Conservation (phyloP, 2,797 vertebrate genomes). For the Saxicola maurus region DNA sequence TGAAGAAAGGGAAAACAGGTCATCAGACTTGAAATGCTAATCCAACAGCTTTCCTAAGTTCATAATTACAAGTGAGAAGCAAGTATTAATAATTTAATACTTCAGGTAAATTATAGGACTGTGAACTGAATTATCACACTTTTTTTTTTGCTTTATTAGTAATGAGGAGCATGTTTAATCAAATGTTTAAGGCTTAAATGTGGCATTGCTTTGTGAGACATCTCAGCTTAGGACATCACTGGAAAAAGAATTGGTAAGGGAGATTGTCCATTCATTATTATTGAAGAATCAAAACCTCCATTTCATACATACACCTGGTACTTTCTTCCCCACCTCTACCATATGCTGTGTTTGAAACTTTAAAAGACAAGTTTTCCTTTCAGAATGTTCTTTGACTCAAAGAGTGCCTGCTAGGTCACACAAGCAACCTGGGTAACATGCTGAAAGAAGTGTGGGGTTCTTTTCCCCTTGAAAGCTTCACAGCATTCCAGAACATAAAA, state of each 20-base stretch:
- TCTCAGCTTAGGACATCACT: not conserved
- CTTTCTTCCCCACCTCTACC: not conserved
- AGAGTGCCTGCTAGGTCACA: not conserved
- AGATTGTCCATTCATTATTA: not conserved
- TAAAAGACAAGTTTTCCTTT: not conserved
- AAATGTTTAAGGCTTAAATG: not conserved
- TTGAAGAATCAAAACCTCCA: not conserved
- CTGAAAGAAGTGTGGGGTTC: not conserved
- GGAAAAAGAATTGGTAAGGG: not conserved
- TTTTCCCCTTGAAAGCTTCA: not conserved
- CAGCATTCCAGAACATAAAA: not conserved
- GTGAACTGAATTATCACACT: not conserved
- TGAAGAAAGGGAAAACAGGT: not conserved
- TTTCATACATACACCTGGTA: not conserved
- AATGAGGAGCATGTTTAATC: not conserved
- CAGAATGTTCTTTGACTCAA: not conserved
- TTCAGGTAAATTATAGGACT: slow-evolving; percentile 3
- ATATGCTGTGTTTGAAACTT: not conserved
- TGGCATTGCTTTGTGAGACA: not conserved
- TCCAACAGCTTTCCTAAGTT: not conserved
- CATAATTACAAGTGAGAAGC: not conserved
- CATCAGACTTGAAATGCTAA: not conserved
- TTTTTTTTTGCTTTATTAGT: not conserved
- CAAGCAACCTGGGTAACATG: not conserved
- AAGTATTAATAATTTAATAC: not conserved